Conservation (phyloP, 2,888 invertebrate genomes). For the Drosophila tripunctata region DNA sequence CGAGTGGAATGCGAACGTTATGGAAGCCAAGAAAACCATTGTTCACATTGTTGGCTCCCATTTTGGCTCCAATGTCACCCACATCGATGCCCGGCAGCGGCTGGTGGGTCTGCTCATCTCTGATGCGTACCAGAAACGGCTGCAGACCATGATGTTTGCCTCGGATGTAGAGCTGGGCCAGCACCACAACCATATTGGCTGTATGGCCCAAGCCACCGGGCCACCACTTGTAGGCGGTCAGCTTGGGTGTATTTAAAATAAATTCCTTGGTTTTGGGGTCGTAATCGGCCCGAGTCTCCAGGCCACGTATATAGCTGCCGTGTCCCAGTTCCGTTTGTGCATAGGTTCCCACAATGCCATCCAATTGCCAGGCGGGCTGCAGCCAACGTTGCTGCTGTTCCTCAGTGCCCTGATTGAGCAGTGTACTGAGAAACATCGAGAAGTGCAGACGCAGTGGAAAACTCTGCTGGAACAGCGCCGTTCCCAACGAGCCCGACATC, state of each 20-base stretch:
- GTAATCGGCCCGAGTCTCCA: constrained; percentile 97
- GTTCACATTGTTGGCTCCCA: constrained; percentile 95
- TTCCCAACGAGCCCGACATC: constrained; percentile 74
- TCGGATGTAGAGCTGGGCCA: constrained; percentile 94
- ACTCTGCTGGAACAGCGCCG: constrained; percentile 79
- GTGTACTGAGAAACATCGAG: constrained; percentile 95
- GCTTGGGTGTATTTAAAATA: constrained; percentile 92
- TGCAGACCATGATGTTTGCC: constrained; percentile 94
- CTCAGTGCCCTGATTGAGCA: constrained; percentile 92
- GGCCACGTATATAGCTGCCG: constrained; percentile 93
- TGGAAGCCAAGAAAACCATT: constrained; percentile 96
- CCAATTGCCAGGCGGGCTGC: constrained; percentile 90
- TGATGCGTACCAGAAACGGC: constrained; percentile 95
- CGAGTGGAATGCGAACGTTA: constrained; percentile 93
- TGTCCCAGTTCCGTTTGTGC: constrained; percentile 98
- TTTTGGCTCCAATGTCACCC: constrained; percentile 96
- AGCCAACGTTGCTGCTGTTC: constrained; percentile 96
- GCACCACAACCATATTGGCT: constrained; percentile 94
- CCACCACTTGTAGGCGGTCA: constrained; percentile 98
- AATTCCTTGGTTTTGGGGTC: constrained; percentile 92
- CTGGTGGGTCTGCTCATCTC: constrained; percentile 93
- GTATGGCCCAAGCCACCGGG: constrained; percentile 97
- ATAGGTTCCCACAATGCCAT: constrained; percentile 95
- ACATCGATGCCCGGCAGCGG: constrained; percentile 94
- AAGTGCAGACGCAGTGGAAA: constrained; percentile 89